These are phyloP conservation scores for Dicrurus megarhynchus DNA, from an alignment of 2,113 vertebrate genomes.

Conservation along the genomic window DNA sequence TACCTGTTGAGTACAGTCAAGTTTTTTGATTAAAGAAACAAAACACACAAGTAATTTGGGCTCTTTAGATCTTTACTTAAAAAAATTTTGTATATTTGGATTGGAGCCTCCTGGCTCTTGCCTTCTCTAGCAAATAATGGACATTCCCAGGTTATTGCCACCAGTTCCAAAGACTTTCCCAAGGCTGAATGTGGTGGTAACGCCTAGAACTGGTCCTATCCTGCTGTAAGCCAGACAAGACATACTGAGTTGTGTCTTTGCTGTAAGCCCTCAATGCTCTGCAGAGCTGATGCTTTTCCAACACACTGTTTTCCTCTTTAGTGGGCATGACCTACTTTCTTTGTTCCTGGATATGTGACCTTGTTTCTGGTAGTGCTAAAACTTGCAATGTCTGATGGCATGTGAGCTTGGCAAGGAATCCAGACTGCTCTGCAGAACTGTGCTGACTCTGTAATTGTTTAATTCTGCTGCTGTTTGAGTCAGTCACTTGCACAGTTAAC, in stretches of 20 bases:
- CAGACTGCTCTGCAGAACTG: background rate
- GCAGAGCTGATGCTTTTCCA: background rate
- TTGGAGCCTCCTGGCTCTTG: background rate
- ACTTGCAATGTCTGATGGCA: background rate
- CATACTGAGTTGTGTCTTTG: background rate
- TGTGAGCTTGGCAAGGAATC: background rate
- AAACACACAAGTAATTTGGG: background rate
- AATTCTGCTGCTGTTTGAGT: background rate
- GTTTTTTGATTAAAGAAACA: background rate
- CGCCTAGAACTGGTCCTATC: background rate
- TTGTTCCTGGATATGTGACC: background rate
- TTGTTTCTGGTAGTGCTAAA: background rate
- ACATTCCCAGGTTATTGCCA: background rate
- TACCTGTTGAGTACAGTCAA: background rate
- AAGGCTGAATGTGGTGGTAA: background rate
- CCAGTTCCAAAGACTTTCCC: background rate
- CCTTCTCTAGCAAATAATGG: background rate
- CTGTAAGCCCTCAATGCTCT: background rate
- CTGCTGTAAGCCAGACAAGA: background rate
- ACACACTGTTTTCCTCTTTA: background rate
- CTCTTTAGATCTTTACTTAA: background rate
- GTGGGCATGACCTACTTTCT: background rate
- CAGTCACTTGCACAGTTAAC: background rate
- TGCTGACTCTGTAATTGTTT: background rate
- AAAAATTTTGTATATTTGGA: background rate